Conservation (phyloP, 2,888 invertebrate species). For the Aleiodes leptofemur region DNA sequence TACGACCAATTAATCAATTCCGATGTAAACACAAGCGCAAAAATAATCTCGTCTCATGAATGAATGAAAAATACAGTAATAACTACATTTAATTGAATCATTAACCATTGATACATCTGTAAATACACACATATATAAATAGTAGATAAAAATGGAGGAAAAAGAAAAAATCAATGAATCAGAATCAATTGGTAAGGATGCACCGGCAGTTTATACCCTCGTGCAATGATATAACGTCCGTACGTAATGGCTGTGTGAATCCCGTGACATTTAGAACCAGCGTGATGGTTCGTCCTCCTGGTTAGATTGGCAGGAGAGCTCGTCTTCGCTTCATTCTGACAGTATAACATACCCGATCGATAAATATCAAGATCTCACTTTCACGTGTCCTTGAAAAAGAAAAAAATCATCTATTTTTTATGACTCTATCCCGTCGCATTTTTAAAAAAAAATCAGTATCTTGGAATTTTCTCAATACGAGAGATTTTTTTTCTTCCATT, state of each 20-base stretch:
- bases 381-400: conserved; percentile 30
- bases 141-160: not conserved
- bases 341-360: conserved; percentile 39
- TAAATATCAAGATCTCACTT: conserved; percentile 37
- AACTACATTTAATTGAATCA: not conserved
- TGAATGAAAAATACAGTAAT: too few species aligned
- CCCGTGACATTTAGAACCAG: conserved; percentile 67
- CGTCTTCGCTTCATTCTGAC: conserved; percentile 54
- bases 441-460: too few species aligned
- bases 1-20: too few species aligned
- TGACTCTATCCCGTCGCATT: too few species aligned
- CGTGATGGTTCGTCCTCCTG: conserved; percentile 54
- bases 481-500: too few species aligned
- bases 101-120: conserved; percentile 15
- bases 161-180: not conserved
- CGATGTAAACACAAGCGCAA: too few species aligned
- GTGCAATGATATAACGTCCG: conserved; percentile 57
- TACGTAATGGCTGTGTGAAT: conserved; percentile 71
- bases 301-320: conserved; percentile 52
- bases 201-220: conserved; percentile 33
- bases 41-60: too few species aligned
- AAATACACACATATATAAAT: not conserved
- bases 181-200: conserved; percentile 26
- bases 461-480: too few species aligned
- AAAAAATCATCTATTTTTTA: too few species aligned